A percentile compares a stretch with the other conserved stretches of the same genome.
phyloP scores from a whole-genome alignment of 2,797 vertebrate genomes.

The Pterois miles region DNA sequence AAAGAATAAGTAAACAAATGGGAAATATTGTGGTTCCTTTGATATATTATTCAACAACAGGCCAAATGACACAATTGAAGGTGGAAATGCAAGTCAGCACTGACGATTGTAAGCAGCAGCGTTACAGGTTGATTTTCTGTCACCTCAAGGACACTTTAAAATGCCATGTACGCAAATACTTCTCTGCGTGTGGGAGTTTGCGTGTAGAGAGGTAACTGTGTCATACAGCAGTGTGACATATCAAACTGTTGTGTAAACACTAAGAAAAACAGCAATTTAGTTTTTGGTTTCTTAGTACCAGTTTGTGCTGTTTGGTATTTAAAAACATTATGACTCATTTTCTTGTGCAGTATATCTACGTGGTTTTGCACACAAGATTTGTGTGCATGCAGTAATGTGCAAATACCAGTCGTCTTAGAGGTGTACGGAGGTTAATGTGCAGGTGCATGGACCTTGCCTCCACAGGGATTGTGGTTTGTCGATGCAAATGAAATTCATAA shows the following conservation, averaged over 20 bases:
- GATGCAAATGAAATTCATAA: conserved; percentile 78
- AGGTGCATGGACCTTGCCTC: conserved; percentile 63
- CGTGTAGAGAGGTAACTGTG: neutral
- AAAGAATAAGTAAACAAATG: neutral
- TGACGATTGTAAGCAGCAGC: neutral
- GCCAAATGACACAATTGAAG: neutral
- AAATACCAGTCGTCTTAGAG: conserved; percentile 24
- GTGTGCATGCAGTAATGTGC: conserved; percentile 5
- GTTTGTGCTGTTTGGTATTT: conserved; percentile 25
- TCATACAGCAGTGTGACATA: conserved; percentile 9
- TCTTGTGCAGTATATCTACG: neutral
- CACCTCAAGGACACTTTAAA: conserved; percentile 24
- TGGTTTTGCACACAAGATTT: conserved; percentile 19
- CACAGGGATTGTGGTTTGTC: conserved; percentile 50
- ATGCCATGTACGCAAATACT: conserved; percentile 26
- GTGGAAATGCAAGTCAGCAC: neutral
- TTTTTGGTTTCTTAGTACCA: conserved; percentile 19
- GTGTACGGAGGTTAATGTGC: conserved; percentile 47
- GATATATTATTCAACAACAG: neutral
- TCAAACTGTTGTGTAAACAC: conserved; percentile 17
- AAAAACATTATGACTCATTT: neutral
- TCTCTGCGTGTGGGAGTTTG: conserved; percentile 13
- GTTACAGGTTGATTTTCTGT: neutral
- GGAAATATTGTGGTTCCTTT: neutral
- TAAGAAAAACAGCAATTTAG: neutral